A percentile compares a stretch with the other conserved stretches of the same genome.
Evolutionary conservation across 92 coral and sea anemone species (phyloP).

Genomic region (Scolanthus callimorphus): DNA sequence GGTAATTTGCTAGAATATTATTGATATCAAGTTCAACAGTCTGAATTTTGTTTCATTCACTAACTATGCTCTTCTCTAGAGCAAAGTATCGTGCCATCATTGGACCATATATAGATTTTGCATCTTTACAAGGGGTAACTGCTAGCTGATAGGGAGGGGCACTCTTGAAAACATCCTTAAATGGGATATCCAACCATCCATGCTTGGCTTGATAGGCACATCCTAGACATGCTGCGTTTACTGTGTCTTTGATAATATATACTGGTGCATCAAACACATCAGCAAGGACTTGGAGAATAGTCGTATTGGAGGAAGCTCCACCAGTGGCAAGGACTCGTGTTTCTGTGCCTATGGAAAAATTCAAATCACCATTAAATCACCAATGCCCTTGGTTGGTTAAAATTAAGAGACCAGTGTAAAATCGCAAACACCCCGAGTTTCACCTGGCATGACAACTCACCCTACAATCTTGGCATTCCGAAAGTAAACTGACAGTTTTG

Average conservation of each 20-base stretch:
- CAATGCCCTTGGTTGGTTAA: too few relatives aligned
- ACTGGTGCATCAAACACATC: slow-evolving; percentile 94
- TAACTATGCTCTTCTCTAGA: slow-evolving; percentile 58
- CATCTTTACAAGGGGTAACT: slow-evolving; percentile 53
- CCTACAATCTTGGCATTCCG: too few relatives aligned
- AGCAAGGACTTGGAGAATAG: slow-evolving; percentile 84
- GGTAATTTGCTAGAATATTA: too few relatives aligned
- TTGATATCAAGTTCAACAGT: too few relatives aligned
- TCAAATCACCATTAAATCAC: too few relatives aligned
- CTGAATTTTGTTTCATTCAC: slow-evolving; percentile 1
- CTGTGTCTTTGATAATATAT: slow-evolving; percentile 84
- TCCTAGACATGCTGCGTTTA: slow-evolving; percentile 96
- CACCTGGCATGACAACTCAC: too few relatives aligned
- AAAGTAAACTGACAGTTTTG: too few relatives aligned
- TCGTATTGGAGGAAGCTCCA: slow-evolving; percentile 93
- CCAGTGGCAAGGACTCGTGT: slow-evolving; percentile 95
- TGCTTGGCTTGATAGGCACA: slow-evolving; percentile 96
- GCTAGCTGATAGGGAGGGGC: slow-evolving; percentile 76
- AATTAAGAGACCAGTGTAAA: too few relatives aligned
- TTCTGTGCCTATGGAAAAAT: slow-evolving; percentile 32
- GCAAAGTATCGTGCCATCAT: slow-evolving; percentile 72
- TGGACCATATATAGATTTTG: slow-evolving; percentile 41
- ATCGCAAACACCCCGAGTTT: too few relatives aligned
- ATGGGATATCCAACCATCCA: slow-evolving; percentile 52
- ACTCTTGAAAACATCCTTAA: slow-evolving; percentile 55